Conservation (phyloP, 2,888 invertebrate species). For the Cyaniris semiargus region DNA sequence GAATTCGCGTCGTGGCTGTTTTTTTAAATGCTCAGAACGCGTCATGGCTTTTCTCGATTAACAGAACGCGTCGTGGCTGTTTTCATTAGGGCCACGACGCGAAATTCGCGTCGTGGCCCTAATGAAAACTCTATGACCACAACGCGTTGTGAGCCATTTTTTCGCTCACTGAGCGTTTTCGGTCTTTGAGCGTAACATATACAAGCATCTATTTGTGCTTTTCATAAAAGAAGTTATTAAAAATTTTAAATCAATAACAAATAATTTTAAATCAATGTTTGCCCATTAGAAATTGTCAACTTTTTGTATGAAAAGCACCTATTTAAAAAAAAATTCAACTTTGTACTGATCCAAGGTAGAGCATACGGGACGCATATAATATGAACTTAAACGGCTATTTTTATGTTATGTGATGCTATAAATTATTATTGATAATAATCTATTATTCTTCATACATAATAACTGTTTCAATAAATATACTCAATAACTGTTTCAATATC, state of each 20-base stretch:
- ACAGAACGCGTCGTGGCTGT: no score
- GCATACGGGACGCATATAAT: background rate
- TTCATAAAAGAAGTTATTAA: slow-evolving; percentile 16
- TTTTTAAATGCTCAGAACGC: no score
- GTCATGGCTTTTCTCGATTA: no score
- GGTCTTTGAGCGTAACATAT: no score
- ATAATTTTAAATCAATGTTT: background rate
- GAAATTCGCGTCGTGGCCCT: no score
- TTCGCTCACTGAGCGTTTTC: no score
- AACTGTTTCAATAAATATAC: background rate
- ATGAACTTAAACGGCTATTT: background rate
- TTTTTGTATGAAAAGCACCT: slow-evolving; percentile 23
- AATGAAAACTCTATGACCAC: no score
- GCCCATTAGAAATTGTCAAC: background rate
- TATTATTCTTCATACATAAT: background rate
- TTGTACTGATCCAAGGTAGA: slow-evolving; percentile 19
- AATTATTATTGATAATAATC: background rate
- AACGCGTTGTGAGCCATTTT: no score
- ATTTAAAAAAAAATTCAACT: background rate
- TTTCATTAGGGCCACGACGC: no score
- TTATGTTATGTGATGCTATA: background rate
- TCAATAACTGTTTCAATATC: background rate
- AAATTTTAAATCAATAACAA: background rate
- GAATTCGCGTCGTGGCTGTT: no score
- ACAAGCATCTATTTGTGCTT: slow-evolving; percentile 26